Conservation (phyloP, 2,113 vertebrate species). For the Corythoichthys intestinalis region DNA sequence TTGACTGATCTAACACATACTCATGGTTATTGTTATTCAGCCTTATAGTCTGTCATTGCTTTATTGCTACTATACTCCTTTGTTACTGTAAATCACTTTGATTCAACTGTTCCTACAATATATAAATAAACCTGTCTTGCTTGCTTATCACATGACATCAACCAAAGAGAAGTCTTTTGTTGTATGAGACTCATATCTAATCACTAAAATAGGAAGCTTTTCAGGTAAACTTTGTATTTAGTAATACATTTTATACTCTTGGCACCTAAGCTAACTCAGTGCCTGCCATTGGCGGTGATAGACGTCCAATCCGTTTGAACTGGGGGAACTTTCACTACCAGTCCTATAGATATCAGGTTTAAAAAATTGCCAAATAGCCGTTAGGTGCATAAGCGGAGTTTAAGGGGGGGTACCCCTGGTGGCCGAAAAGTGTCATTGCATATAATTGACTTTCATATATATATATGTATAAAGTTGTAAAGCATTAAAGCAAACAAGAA, state of each 20-base stretch:
- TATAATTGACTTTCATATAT: too few relatives aligned
- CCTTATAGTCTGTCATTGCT: background rate
- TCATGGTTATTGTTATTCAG: background rate
- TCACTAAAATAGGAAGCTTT: conserved; percentile 26
- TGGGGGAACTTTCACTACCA: too few relatives aligned
- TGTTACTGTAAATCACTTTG: background rate
- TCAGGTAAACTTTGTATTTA: background rate
- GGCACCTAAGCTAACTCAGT: background rate
- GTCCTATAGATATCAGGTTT: too few relatives aligned
- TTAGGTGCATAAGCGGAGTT: too few relatives aligned
- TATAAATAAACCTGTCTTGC: conserved; percentile 12
- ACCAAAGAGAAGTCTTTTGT: conserved; percentile 19
- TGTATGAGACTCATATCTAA: conserved; percentile 25
- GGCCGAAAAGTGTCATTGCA: too few relatives aligned
- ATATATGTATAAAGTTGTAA: too few relatives aligned
- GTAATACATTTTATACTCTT: background rate
- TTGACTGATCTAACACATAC: background rate
- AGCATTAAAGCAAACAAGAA: too few relatives aligned
- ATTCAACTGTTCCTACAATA: background rate
- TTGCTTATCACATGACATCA: background rate
- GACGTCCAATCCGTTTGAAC: too few relatives aligned
- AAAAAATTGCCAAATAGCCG: too few relatives aligned
- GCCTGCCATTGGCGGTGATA: too few relatives aligned
- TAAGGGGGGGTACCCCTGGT: too few relatives aligned
- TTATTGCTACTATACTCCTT: background rate